phyloP scores from a whole-genome alignment of 2,113 vertebrate genomes.

The Sarotherodon lohbergeri region DNA sequence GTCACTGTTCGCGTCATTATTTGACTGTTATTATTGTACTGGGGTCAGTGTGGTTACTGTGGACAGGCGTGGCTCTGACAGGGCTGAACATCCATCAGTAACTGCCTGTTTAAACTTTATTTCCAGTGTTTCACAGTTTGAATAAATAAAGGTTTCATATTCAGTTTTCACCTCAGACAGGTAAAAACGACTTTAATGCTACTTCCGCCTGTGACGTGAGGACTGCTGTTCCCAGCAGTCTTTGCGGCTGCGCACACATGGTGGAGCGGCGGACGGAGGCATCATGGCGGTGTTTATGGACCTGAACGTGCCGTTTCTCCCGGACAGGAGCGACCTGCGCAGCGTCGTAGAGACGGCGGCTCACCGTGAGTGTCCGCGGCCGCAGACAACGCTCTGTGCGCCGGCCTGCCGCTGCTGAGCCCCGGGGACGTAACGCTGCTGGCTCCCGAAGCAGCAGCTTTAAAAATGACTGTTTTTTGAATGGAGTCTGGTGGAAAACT shows the following conservation, averaged over 20 bases:
- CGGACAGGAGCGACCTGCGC: constrained; percentile 37
- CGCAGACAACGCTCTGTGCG: neutral
- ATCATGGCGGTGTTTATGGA: constrained; percentile 73
- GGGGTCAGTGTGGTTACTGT: neutral
- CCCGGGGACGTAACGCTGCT: neutral
- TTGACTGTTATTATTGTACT: neutral
- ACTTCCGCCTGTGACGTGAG: neutral
- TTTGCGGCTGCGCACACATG: neutral
- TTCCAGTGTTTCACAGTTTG: neutral
- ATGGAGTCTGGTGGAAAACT: neutral
- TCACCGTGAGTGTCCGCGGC: constrained; percentile 64
- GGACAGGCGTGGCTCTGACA: neutral
- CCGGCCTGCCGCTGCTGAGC: neutral
- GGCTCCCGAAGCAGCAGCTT: neutral
- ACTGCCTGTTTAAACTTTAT: neutral
- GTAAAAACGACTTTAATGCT: neutral
- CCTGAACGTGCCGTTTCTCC: constrained; percentile 54
- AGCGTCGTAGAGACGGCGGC: constrained; percentile 65
- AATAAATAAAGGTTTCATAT: neutral
- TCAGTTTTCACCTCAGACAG: neutral
- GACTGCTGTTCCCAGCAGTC: constrained; percentile 24
- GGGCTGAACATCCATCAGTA: neutral
- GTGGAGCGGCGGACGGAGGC: neutral
- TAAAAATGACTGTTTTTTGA: neutral
- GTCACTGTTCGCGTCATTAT: neutral